phyloP scores from a whole-genome alignment of 1,140 invertebrate species.

The Drosophila tristis region DNA sequence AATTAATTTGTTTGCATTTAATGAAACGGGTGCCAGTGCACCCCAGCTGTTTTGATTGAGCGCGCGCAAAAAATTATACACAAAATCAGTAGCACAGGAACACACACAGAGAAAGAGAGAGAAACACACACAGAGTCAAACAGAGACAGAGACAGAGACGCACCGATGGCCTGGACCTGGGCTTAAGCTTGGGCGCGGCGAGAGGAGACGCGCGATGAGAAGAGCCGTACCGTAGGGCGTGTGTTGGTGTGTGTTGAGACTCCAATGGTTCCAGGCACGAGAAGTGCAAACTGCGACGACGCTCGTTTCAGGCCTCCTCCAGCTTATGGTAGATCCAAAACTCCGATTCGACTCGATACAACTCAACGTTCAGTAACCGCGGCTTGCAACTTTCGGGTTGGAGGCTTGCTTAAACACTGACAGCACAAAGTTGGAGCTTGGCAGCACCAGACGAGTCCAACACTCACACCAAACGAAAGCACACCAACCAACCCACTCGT shows the following conservation, averaged over 20 bases:
- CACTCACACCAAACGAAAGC: no score
- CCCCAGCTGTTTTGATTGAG: slow-evolving; percentile 74
- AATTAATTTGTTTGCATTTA: slow-evolving; percentile 1
- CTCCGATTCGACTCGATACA: slow-evolving; percentile 24
- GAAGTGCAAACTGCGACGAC: slow-evolving; percentile 25
- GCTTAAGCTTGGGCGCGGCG: slow-evolving; percentile 24
- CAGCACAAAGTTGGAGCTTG: no score
- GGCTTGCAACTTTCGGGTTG: no score
- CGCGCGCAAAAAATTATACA: slow-evolving; percentile 82
- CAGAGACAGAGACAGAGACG: slow-evolving; percentile 8
- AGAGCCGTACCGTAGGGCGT: slow-evolving; percentile 32
- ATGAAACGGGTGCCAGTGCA: slow-evolving; percentile 7
- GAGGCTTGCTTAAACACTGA: no score
- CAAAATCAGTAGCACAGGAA: slow-evolving; percentile 63
- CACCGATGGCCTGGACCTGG: slow-evolving; percentile 34
- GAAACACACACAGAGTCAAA: slow-evolving; percentile 18
- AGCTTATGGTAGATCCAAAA: slow-evolving; percentile 11
- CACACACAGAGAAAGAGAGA: slow-evolving; percentile 36
- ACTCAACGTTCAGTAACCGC: no score
- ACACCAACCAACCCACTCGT: no score
- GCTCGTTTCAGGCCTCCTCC: slow-evolving; percentile 17
- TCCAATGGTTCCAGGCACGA: slow-evolving; percentile 46
- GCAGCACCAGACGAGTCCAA: no score
- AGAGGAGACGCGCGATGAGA: slow-evolving; percentile 26
- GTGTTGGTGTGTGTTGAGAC: slow-evolving; percentile 6